Evolutionary conservation across 2,797 vertebrate species (phyloP).

Genomic region (Petrocephalus schoutedeni): DNA sequence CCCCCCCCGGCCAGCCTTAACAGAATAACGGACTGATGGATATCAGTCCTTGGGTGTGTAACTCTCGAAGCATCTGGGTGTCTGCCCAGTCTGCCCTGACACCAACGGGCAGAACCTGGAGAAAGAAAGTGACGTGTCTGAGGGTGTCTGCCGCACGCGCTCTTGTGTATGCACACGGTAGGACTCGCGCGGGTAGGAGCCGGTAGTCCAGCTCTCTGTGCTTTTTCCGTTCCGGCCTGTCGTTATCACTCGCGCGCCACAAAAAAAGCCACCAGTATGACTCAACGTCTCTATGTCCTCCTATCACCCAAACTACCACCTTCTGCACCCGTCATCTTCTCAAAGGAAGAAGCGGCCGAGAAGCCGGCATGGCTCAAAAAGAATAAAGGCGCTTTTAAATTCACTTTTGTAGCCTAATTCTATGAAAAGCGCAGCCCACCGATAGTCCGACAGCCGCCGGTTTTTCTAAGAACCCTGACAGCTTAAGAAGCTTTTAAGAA

Average conservation of each 20-base stretch:
- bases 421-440: not conserved
- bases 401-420: not conserved
- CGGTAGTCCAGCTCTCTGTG: not conserved
- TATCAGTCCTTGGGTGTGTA: not conserved
- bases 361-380: not conserved
- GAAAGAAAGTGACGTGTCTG: not conserved
- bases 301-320: not conserved
- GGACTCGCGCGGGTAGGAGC: no score
- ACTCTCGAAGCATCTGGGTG: not conserved
- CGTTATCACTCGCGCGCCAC: not conserved
- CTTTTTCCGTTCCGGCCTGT: not conserved
- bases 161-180: not conserved
- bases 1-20: not conserved
- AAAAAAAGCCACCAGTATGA: not conserved
- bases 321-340: not conserved
- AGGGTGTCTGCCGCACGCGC: not conserved
- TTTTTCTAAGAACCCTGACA: not conserved
- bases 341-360: not conserved
- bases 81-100: not conserved
- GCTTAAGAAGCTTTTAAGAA: not conserved
- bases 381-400: not conserved
- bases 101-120: not conserved
- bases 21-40: not conserved
- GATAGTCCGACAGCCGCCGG: not conserved
- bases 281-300: not conserved